Percentiles rank a stretch among this genome's conserved stretches.
Evolutionary conservation across 2,797 vertebrate genomes (phyloP).

Genomic region (Sebastes dallii): DNA sequence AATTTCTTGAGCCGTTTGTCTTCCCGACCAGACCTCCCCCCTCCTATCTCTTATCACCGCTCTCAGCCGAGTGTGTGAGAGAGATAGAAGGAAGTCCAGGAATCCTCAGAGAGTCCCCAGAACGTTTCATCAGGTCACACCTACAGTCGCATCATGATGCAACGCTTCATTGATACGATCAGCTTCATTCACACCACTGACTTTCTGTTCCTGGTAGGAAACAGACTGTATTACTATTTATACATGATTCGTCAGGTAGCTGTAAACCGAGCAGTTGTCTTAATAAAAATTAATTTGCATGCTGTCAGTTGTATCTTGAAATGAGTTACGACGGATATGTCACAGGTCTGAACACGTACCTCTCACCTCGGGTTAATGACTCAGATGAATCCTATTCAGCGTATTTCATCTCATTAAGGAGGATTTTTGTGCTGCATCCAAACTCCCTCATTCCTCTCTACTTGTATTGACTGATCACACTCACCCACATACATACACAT

Average conservation of each 20-base stretch:
- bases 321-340: background rate
- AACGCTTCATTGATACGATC: background rate
- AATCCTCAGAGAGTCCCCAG: slow-evolving; percentile 6
- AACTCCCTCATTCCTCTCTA: background rate
- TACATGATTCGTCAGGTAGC: background rate
- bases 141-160: background rate
- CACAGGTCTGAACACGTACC: slow-evolving; percentile 38
- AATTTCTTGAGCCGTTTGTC: slow-evolving; percentile 43
- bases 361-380: slow-evolving; percentile 18
- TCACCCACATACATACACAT: background rate
- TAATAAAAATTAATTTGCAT: background rate
- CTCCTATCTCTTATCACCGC: slow-evolving; percentile 53
- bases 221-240: background rate
- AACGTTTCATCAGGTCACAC: slow-evolving; percentile 11
- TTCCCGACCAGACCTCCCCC: background rate
- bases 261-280: background rate
- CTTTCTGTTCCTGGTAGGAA: background rate
- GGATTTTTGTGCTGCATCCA: background rate
- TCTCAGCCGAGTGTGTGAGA: slow-evolving; percentile 37
- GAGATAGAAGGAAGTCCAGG: slow-evolving; percentile 52
- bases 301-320: background rate
- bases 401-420: background rate
- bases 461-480: background rate
- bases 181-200: background rate
- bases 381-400: slow-evolving; percentile 20